A percentile compares a stretch with the other conserved stretches of the same genome.
Evolutionary conservation across 2,888 invertebrate genomes (phyloP).

Genomic region (Frankliniella intonsa): DNA sequence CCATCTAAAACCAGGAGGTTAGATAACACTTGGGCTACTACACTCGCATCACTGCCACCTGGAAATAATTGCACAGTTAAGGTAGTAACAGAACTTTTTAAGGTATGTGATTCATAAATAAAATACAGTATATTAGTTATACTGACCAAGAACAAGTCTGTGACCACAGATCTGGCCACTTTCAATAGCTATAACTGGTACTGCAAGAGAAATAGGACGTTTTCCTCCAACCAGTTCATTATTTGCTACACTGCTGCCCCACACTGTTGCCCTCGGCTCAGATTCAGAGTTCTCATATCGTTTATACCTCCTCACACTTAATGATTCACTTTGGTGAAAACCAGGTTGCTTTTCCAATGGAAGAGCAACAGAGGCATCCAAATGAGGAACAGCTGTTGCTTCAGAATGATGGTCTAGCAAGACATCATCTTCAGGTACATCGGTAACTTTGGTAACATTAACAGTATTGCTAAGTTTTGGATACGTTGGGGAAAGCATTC

Average conservation of each 20-base stretch:
- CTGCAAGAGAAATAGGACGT: constrained; percentile 39
- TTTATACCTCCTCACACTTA: not conserved
- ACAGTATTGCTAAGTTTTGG: not conserved
- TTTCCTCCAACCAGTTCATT: constrained; percentile 33
- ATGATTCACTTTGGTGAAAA: too few relatives aligned
- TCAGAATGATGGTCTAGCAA: too few relatives aligned
- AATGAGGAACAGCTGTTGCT: too few relatives aligned
- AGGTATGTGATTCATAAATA: constrained; percentile 28
- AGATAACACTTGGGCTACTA: constrained; percentile 51
- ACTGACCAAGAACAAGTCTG: constrained; percentile 49
- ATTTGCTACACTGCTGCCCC: constrained; percentile 11
- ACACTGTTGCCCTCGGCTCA: not conserved
- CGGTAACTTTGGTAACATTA: not conserved
- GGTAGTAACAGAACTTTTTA: not conserved
- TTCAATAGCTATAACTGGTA: constrained; percentile 42
- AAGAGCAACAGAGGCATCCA: too few relatives aligned
- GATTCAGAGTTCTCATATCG: not conserved
- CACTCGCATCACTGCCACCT: constrained; percentile 50
- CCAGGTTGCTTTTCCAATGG: too few relatives aligned
- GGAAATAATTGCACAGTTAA: not conserved
- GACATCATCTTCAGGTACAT: too few relatives aligned
- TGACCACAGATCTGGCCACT: constrained; percentile 48
- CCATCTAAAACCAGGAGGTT: constrained; percentile 48
- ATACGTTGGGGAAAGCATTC: not conserved
- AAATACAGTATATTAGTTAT: constrained; percentile 21